A percentile compares a stretch with the other conserved stretches of the same genome.
Evolutionary conservation across 2,888 invertebrate genomes (phyloP).

Genomic region (Eurois occulta): DNA sequence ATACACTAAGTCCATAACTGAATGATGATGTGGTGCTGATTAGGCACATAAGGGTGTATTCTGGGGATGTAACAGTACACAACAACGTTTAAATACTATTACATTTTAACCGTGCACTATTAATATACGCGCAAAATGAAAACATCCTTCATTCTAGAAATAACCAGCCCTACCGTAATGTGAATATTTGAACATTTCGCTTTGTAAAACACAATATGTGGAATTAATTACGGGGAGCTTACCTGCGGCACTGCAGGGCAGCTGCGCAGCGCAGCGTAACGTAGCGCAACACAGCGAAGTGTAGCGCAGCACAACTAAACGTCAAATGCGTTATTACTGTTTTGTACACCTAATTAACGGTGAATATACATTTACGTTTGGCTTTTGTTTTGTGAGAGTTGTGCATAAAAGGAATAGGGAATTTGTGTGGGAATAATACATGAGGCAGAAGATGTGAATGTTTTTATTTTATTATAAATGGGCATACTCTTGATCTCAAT

Average conservation of each 20-base stretch:
- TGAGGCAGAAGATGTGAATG: too few relatives aligned
- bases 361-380: constrained; percentile 29
- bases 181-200: constrained; percentile 60
- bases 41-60: too few relatives aligned
- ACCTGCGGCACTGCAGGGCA: constrained; percentile 47
- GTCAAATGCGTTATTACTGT: constrained; percentile 52
- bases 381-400: constrained; percentile 23
- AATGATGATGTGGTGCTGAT: too few relatives aligned
- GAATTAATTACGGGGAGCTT: constrained; percentile 59
- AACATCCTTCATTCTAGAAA: constrained; percentile 17
- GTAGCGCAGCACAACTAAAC: constrained; percentile 38
- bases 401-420: constrained; percentile 2
- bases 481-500: too few relatives aligned
- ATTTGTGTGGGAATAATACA: constrained; percentile 10
- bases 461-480: too few relatives aligned
- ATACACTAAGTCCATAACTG: too few relatives aligned
- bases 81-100: background rate
- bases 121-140: constrained; percentile 16
- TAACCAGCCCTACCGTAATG: constrained; percentile 45
- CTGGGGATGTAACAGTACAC: too few relatives aligned
- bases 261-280: constrained; percentile 7
- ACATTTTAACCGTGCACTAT: constrained; percentile 9
- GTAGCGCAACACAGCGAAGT: background rate
- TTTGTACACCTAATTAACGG: constrained; percentile 60
- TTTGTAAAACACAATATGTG: constrained; percentile 61